Conservation (phyloP, 1,140 invertebrate genomes). For the Paracyclopina nana region DNA sequence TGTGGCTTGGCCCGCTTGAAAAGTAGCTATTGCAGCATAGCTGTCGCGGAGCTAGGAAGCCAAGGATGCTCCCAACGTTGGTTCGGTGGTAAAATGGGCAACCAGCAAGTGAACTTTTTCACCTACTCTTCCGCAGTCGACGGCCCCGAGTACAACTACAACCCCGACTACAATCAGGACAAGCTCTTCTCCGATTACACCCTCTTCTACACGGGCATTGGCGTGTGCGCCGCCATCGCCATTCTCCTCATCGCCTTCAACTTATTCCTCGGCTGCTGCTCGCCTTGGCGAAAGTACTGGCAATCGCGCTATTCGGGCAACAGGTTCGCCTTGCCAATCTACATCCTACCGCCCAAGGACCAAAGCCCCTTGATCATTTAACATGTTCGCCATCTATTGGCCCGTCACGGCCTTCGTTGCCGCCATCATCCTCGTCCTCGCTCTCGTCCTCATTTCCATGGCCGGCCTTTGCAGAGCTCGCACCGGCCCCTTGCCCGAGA, state of each 20-base stretch:
- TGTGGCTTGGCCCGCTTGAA: too few species aligned
- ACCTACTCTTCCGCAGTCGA: slow-evolving; percentile 10
- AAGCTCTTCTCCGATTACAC: slow-evolving; percentile 11
- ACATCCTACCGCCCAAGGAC: slow-evolving; percentile 11
- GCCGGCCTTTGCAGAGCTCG: slow-evolving; percentile 6
- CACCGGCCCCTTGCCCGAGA: background rate
- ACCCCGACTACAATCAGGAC: slow-evolving; percentile 14
- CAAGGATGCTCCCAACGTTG: too few species aligned
- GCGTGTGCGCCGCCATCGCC: background rate
- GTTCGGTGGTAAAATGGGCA: too few species aligned
- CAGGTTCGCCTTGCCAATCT: slow-evolving; percentile 4
- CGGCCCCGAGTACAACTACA: slow-evolving; percentile 12
- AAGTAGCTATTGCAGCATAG: too few species aligned
- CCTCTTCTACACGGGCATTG: slow-evolving; percentile 14
- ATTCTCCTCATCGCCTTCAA: slow-evolving; percentile 9
- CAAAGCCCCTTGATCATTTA: slow-evolving; percentile 9
- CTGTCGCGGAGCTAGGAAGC: too few species aligned
- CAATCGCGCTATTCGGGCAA: slow-evolving; percentile 6
- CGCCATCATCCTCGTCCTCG: background rate
- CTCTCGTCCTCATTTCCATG: background rate
- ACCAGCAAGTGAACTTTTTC: background rate
- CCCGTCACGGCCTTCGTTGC: background rate
- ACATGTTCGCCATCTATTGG: slow-evolving; percentile 11
- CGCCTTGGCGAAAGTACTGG: slow-evolving; percentile 9
- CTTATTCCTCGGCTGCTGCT: background rate